Conservation (phyloP, 2,797 vertebrate genomes). For the Spizella passerina region DNA sequence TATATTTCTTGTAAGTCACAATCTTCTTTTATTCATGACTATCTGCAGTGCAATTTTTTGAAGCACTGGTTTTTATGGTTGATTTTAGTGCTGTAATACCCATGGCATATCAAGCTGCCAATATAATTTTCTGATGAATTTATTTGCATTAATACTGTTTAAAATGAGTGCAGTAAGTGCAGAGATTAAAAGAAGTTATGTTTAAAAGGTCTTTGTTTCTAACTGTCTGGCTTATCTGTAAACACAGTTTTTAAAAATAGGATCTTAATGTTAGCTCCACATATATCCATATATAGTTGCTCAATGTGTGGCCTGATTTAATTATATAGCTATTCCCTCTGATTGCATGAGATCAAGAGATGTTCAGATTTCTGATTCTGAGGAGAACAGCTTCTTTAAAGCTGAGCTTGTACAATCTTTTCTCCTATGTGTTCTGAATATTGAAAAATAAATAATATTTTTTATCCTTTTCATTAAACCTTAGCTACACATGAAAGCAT, state of each 20-base stretch:
- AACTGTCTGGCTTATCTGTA: background rate
- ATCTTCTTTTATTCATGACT: slow-evolving; percentile 2
- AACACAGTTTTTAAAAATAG: background rate
- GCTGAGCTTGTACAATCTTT: background rate
- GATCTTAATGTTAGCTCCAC: background rate
- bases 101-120: background rate
- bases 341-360: background rate
- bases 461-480: background rate
- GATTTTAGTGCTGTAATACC: background rate
- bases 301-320: background rate
- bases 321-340: background rate
- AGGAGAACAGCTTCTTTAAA: background rate
- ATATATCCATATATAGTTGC: background rate
- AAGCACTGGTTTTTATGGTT: background rate
- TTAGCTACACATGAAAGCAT: background rate
- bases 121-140: background rate
- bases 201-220: background rate
- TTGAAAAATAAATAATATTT: background rate
- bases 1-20: slow-evolving; percentile 49
- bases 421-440: background rate
- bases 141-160: background rate
- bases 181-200: background rate
- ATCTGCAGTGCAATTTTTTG: background rate
- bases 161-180: background rate
- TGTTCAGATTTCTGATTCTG: background rate